Evolutionary conservation across 2,888 invertebrate genomes (phyloP).

Genomic region (Drosophila tanythrix): DNA sequence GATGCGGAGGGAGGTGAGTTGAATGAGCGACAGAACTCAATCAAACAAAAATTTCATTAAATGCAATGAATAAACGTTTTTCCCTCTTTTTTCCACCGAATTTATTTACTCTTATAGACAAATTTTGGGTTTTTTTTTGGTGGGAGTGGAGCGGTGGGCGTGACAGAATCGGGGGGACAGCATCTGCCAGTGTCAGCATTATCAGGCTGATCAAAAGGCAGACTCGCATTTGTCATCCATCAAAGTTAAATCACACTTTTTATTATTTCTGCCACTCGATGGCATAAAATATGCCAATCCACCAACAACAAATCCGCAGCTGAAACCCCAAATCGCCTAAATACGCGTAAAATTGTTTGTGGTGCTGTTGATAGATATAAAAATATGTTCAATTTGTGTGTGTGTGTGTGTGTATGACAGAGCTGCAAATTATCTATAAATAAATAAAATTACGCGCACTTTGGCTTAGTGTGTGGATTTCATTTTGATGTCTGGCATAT

Average conservation of each 20-base stretch:
- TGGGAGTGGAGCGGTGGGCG: neutral
- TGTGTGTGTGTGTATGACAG: slow-evolving; percentile 53
- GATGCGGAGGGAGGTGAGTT: neutral
- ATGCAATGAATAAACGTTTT: slow-evolving; percentile 69
- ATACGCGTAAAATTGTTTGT: slow-evolving; percentile 76
- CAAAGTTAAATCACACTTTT: slow-evolving; percentile 84
- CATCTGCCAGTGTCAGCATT: slow-evolving; percentile 65
- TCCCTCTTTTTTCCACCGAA: slow-evolving; percentile 17
- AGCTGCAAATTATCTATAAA: slow-evolving; percentile 79
- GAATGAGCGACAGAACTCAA: slow-evolving; percentile 40
- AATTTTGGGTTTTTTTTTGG: slow-evolving; percentile 23
- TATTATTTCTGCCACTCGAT: slow-evolving; percentile 75
- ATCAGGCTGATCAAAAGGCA: slow-evolving; percentile 70
- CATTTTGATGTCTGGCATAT: slow-evolving; percentile 72
- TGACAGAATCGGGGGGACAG: neutral
- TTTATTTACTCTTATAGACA: slow-evolving; percentile 51
- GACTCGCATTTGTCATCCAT: slow-evolving; percentile 82
- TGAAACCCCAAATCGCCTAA: slow-evolving; percentile 61
- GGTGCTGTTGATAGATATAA: slow-evolving; percentile 38
- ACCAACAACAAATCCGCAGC: slow-evolving; percentile 50
- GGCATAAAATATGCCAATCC: slow-evolving; percentile 62
- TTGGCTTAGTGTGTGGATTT: slow-evolving; percentile 72
- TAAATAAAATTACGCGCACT: slow-evolving; percentile 77
- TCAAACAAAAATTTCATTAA: slow-evolving; percentile 58
- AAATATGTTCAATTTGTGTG: slow-evolving; percentile 33